Evolutionary conservation across 2,888 invertebrate species (phyloP).

Genomic region (Litoditis marina): DNA sequence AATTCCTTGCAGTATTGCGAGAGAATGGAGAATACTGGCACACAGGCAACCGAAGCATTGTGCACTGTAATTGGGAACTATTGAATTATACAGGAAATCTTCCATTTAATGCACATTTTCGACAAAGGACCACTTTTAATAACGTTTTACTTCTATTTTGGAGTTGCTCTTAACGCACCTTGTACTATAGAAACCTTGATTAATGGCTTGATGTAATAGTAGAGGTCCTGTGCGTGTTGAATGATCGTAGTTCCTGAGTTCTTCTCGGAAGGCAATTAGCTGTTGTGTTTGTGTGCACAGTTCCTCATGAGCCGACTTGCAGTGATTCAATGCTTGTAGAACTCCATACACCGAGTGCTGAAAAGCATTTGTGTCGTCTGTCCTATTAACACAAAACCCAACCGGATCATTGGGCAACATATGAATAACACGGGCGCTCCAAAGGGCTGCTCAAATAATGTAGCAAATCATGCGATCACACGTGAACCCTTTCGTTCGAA

Average conservation of each 20-base stretch:
- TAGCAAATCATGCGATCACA: too few species aligned
- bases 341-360: slow-evolving; percentile 10
- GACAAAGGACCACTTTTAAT: neutral
- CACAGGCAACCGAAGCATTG: slow-evolving; percentile 71
- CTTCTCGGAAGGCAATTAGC: slow-evolving; percentile 31
- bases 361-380: too few species aligned
- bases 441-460: too few species aligned
- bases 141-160: neutral
- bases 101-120: neutral
- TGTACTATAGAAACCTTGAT: neutral
- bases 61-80: slow-evolving; percentile 19
- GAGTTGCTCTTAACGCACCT: neutral
- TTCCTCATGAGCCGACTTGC: slow-evolving; percentile 44
- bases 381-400: too few species aligned
- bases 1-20: slow-evolving; percentile 74
- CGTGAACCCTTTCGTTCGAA: too few species aligned
- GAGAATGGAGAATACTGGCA: slow-evolving; percentile 87
- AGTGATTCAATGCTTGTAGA: slow-evolving; percentile 7
- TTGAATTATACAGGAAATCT: too few species aligned
- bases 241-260: slow-evolving; percentile 30
- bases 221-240: neutral
- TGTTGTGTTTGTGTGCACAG: slow-evolving; percentile 33
- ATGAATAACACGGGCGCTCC: too few species aligned
- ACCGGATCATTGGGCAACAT: too few species aligned
- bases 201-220: neutral